Conservation (phyloP, 2,797 vertebrate genomes). For the Gambusia yucatana region DNA sequence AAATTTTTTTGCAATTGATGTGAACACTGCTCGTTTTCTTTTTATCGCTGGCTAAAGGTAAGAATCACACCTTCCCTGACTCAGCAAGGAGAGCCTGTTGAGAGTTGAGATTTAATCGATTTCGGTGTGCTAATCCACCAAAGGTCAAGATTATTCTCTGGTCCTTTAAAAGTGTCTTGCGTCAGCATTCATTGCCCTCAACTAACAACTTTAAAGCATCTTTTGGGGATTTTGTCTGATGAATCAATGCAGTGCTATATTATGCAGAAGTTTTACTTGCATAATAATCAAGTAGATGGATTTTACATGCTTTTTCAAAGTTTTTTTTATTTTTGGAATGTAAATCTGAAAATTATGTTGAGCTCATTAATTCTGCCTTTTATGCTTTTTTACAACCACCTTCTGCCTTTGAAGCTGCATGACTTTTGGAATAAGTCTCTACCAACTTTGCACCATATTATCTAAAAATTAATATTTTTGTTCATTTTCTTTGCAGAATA, state of each 20-base stretch:
- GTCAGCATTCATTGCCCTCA: neutral
- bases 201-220: neutral
- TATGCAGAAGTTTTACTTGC: neutral
- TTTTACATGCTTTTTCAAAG: neutral
- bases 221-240: neutral
- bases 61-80: neutral
- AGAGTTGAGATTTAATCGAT: neutral
- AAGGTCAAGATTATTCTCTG: neutral
- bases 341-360: neutral
- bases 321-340: neutral
- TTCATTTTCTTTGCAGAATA: neutral
- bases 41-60: neutral
- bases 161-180: neutral
- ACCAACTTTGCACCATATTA: neutral
- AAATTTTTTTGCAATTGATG: neutral
- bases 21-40: neutral
- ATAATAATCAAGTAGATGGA: neutral
- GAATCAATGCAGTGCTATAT: neutral
- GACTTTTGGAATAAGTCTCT: neutral
- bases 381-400: neutral
- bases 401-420: neutral
- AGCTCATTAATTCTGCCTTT: neutral
- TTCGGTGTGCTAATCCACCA: neutral
- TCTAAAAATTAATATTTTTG: neutral
- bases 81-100: neutral